Conservation (phyloP, 2,888 invertebrate species). For the Agriopis marginaria region DNA sequence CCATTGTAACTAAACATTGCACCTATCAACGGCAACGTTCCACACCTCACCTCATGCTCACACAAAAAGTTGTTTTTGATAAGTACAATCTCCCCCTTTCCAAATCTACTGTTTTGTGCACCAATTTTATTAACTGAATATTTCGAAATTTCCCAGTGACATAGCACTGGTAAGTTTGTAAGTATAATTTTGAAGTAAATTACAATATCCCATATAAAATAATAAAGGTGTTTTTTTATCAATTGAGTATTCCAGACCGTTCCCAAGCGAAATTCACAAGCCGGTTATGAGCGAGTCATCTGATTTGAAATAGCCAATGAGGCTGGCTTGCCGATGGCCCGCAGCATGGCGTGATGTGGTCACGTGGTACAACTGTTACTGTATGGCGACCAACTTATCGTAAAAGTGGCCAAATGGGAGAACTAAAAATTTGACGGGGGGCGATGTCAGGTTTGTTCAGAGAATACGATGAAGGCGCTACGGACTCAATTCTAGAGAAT, state of each 20-base stretch:
- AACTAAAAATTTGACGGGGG: background rate
- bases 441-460: background rate
- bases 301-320: constrained; percentile 23
- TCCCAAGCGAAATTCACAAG: constrained; percentile 4
- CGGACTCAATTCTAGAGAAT: background rate
- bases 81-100: no score
- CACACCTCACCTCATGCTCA: no score
- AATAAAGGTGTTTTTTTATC: background rate
- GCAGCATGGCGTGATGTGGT: constrained; percentile 26
- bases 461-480: background rate
- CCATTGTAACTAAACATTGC: no score
- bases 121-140: no score
- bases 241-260: constrained; percentile 1
- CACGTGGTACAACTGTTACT: constrained; percentile 27
- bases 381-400: background rate
- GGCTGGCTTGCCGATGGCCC: constrained; percentile 1
- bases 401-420: background rate
- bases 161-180: background rate
- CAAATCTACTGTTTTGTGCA: no score
- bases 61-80: no score
- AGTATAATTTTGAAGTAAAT: background rate
- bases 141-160: no score
- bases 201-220: background rate
- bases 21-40: no score
- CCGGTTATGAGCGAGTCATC: constrained; percentile 20